phyloP scores from a whole-genome alignment of 2,888 invertebrate genomes.

The Teleogryllus oceanicus region DNA sequence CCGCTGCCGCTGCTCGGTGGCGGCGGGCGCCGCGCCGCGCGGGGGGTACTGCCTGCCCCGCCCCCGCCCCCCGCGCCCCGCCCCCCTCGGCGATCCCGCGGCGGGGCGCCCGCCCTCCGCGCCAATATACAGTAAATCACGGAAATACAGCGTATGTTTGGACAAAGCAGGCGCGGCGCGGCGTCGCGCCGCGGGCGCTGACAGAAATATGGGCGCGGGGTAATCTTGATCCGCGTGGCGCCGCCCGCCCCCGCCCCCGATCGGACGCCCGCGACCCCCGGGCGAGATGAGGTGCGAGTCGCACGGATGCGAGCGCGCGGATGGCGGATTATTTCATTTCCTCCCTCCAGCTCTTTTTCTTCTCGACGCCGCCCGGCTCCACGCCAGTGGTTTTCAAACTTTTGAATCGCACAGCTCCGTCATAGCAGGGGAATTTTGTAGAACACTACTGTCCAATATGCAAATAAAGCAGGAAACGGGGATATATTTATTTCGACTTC shows the following conservation, averaged over 20 bases:
- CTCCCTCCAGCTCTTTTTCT: too few relatives aligned
- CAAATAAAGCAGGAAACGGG: too few relatives aligned
- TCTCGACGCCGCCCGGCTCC: too few relatives aligned
- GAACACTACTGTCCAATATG: too few relatives aligned
- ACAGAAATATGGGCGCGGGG: neutral
- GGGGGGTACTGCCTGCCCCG: neutral
- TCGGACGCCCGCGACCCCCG: neutral
- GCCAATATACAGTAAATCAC: constrained; percentile 8
- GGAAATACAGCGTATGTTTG: neutral
- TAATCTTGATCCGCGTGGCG: neutral
- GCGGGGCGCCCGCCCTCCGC: neutral
- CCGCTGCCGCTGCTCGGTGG: neutral
- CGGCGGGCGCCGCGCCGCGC: neutral
- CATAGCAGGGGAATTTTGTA: too few relatives aligned
- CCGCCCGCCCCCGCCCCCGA: neutral
- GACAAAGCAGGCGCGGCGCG: too few relatives aligned
- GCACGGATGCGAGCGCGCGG: too few relatives aligned
- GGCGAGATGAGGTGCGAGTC: too few relatives aligned
- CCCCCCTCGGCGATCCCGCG: neutral
- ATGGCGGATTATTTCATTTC: too few relatives aligned
- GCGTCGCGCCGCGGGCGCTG: neutral
- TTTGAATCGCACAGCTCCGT: too few relatives aligned
- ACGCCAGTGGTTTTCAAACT: too few relatives aligned
- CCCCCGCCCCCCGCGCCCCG: neutral
- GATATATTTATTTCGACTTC: too few relatives aligned